Base-by-base conservation (phyloP, 2,797 vertebrate genomes). In the Sardinella longiceps region DNA sequence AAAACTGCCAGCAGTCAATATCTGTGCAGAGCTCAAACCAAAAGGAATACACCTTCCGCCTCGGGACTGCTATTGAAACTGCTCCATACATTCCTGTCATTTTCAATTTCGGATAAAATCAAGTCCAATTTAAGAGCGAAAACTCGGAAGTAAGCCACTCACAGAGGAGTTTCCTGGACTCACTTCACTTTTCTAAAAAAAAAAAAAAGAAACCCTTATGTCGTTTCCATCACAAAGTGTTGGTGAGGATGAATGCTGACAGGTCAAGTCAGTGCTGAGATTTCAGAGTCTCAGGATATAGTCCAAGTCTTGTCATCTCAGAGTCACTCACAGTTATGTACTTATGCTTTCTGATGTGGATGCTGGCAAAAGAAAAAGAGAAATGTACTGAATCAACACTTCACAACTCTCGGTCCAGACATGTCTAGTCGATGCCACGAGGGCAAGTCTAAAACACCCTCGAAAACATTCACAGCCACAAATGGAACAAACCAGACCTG, bases 1-100 rank as follows among this genome's bases (percentile, higher is more conserved):
- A 77, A 77, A 77, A 77, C 70, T 20, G 33, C 70, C 18, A 77
- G 28, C 37, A 77, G 70, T 77, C 70, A 77, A 77, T 77, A 77
- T 43, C 70, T 43, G 43, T 43, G 70, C 70, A 43, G 18, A 15
- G 70, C 70, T 33, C 37, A 9, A 37, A 77, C 39, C 37, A 77
- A 77, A 77, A 20, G 37, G 70, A 77, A 77, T 23, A 39, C 15
- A 37, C 70, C 18, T 5, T 15, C 63, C 1, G 12, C 28, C 37
- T 77, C 10, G 33, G 33, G 15, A 77, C 1, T 5, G 30, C 23
- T 39, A 23, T 39, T 77, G 12, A 77, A 39, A 39, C 20, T 33
- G 15, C 2, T 43, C 37, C 37, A 39, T 37, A 70, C 66, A 39
- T 5, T 37, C 3, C 66, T 7, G 70, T 77, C 70, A 5, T 43